Evolutionary conservation across 2,888 invertebrate genomes (phyloP).

Genomic region (Patella pellucida): DNA sequence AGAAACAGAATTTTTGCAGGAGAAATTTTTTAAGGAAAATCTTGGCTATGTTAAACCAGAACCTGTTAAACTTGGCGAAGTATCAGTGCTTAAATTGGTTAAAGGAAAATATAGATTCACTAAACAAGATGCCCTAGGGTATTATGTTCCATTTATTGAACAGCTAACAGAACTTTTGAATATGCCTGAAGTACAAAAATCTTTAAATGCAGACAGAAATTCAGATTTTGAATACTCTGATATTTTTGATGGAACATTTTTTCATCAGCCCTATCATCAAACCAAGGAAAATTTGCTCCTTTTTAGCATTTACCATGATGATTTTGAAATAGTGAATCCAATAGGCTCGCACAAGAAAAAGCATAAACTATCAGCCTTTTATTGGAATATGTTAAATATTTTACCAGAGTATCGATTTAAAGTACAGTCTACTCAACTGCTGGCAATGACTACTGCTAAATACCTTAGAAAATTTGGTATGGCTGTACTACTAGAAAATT

Average conservation of each 20-base stretch:
- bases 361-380: constrained; percentile 28
- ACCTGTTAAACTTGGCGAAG: constrained; percentile 17
- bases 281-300: constrained; percentile 13
- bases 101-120: constrained; percentile 2
- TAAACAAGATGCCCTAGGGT: constrained; percentile 16
- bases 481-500: constrained; percentile 17
- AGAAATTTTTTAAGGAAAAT: background rate
- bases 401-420: constrained; percentile 23
- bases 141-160: constrained; percentile 23
- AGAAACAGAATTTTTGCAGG: background rate
- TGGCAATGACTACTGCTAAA: constrained; percentile 23
- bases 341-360: constrained; percentile 27
- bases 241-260: constrained; percentile 20
- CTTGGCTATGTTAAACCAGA: background rate
- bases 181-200: constrained; percentile 20
- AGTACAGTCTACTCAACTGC: constrained; percentile 20
- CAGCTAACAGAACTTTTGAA: constrained; percentile 19
- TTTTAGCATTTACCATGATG: constrained; percentile 17
- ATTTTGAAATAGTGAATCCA: constrained; percentile 23
- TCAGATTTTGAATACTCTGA: constrained; percentile 7
- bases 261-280: constrained; percentile 11
- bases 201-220: background rate
- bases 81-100: constrained; percentile 6
- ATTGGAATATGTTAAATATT: constrained; percentile 27
- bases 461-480: constrained; percentile 22